Base-by-base conservation (phyloP, 2,888 invertebrate species). In the Drosophila conformis region DNA sequence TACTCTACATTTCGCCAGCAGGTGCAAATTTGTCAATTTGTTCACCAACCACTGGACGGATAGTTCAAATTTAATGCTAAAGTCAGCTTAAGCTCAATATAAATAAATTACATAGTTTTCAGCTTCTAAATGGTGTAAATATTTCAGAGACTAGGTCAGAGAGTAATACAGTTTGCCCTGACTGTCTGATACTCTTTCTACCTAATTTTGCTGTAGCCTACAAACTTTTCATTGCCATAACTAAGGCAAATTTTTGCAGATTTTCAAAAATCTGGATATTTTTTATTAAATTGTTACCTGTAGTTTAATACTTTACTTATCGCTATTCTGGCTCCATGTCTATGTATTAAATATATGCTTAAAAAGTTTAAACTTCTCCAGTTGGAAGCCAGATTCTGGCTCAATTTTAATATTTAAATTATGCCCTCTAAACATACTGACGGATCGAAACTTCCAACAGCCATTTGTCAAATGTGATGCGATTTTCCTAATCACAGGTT, bases 1-100 rank as follows among this genome's bases (percentile, higher is more conserved):
- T 70, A 59, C 51, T 46, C 54, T 38, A 13, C 33, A n/a, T 38
- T 61, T 25, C 25, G 25, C 33, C 21, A 46, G 51, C 53, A 53
- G 60, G 33, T 66, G 51, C 29, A 69, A 61, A 58, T 66, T 66
- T 42, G 53, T 29, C 69, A 69, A 73, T 66, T 73, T 57, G 62
- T 66, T 66, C n/a, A 40, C 59, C 60, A 69, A 60, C 63, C 57
- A 65, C 57, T 27, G 61, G 49, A 15, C 21, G 15, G 62, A 15
- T 25, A 31, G 35, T 40, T n/a, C 13, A 31, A 29, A 36, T 29
- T 49, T 27, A 36, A 36, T 36, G 7, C 36, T 4, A 21, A 21
- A 4, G 21, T 46, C 46, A 25, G 46, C 25, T 46, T 15, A 8
- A 46, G 25, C 46, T 2, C 25, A 25, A 46, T 46, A 15, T 25